Percentiles rank a stretch among this genome's conserved stretches.
phyloP scores from a whole-genome alignment of 2,113 vertebrate genomes.

The Psophia crepitans region DNA sequence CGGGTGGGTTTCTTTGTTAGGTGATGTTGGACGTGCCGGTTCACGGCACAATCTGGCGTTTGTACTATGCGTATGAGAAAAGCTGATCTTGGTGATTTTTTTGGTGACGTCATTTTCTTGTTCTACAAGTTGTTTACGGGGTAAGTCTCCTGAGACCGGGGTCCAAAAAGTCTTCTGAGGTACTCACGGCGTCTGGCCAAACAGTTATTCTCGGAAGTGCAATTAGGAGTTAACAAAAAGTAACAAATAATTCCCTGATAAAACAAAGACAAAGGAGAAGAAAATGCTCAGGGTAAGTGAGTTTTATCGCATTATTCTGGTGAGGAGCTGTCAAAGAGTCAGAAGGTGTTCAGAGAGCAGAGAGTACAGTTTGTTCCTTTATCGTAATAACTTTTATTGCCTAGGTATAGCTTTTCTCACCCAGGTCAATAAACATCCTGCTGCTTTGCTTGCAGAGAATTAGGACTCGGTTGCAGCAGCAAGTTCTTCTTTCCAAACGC shows the following conservation, averaged over 20 bases:
- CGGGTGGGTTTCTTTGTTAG: neutral
- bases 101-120: neutral
- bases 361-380: constrained; percentile 47
- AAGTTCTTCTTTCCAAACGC: neutral
- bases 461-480: neutral
- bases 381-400: constrained; percentile 42
- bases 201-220: neutral
- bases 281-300: neutral
- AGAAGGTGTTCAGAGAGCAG: neutral
- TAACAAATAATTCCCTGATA: neutral
- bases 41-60: neutral
- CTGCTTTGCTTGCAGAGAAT: neutral
- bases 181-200: neutral
- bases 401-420: neutral
- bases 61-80: neutral
- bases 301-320: neutral
- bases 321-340: neutral
- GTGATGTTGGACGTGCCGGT: neutral
- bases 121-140: neutral
- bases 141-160: neutral
- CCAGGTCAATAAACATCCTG: neutral
- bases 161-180: neutral
- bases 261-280: neutral
- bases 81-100: neutral
- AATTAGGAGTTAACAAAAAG: neutral